These are phyloP conservation scores for Melipona beecheii DNA, from an alignment of 2,888 invertebrate species.

Conservation along the genomic window DNA sequence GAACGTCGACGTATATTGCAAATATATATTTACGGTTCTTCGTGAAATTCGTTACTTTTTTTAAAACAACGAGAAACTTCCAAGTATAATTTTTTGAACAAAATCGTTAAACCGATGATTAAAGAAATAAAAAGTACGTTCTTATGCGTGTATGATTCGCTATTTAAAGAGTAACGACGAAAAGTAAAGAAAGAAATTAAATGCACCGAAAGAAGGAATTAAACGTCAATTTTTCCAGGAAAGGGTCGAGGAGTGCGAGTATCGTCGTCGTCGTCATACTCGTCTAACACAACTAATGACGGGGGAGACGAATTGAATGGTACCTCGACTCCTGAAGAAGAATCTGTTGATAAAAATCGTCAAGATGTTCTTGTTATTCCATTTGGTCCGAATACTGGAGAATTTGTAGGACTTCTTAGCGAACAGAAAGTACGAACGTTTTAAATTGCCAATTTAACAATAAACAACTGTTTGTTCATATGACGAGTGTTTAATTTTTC, in stretches of 20 bases:
- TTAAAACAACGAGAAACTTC: not conserved
- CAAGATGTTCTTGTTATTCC: conserved; percentile 90
- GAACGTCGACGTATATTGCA: not conserved
- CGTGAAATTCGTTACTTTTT: not conserved
- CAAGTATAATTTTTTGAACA: not conserved
- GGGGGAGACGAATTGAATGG: conserved; percentile 77
- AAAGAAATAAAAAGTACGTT: not conserved
- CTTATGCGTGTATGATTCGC: not conserved
- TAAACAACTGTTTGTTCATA: not conserved
- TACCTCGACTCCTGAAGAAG: conserved; percentile 74
- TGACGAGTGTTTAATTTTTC: not conserved
- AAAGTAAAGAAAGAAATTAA: not conserved
- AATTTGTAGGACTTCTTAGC: conserved; percentile 88
- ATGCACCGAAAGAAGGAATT: not conserved
- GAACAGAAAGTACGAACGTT: conserved; percentile 87
- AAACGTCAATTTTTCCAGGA: conserved; percentile 44
- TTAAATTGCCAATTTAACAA: not conserved
- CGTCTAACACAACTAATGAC: conserved; percentile 77
- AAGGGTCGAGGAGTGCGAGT: conserved; percentile 73
- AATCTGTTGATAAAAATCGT: conserved; percentile 77
- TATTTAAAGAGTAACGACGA: not conserved
- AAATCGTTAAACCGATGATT: not conserved
- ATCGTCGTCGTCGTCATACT: conserved; percentile 72
- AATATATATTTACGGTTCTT: not conserved
- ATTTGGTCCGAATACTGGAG: conserved; percentile 86